Evolutionary conservation across 2,888 invertebrate species (phyloP).

Genomic region (Limnephilus auricula): DNA sequence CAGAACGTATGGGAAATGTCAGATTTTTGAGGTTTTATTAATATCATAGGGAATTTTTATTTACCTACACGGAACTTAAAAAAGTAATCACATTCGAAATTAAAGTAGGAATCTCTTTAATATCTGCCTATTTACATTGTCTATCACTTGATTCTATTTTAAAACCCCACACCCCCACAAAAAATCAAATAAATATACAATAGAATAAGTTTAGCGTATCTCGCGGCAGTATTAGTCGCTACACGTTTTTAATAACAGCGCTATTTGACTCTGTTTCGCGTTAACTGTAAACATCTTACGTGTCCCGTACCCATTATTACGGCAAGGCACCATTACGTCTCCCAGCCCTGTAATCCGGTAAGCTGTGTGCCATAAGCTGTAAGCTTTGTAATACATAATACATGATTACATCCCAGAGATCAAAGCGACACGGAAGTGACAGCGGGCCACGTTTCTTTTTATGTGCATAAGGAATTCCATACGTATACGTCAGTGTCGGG

Average conservation of each 20-base stretch:
- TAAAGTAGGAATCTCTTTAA: not conserved
- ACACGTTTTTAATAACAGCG: not conserved
- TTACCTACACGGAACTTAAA: not conserved
- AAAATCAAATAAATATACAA: not conserved
- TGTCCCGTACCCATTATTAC: not conserved
- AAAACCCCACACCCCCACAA: not conserved
- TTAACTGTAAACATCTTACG: not conserved
- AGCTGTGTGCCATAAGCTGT: not conserved
- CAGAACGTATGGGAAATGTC: too few species aligned
- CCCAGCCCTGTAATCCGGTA: not conserved
- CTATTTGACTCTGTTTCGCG: not conserved
- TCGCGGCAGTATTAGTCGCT: not conserved
- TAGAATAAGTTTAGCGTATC: not conserved
- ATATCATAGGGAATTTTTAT: too few species aligned
- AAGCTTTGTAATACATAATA: not conserved
- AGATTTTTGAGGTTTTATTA: too few species aligned
- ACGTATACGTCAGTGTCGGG: not conserved
- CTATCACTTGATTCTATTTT: not conserved
- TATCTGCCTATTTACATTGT: not conserved
- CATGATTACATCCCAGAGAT: not conserved
- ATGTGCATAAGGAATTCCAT: constrained; percentile 16
- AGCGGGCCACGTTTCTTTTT: not conserved
- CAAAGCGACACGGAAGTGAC: not conserved
- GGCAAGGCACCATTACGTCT: not conserved
- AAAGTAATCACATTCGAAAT: not conserved